Evolutionary conservation across 2,113 vertebrate genomes (phyloP), one percentile per base, ranked within the genome.

Genomic region (Zosterops borbonicus): DNA sequence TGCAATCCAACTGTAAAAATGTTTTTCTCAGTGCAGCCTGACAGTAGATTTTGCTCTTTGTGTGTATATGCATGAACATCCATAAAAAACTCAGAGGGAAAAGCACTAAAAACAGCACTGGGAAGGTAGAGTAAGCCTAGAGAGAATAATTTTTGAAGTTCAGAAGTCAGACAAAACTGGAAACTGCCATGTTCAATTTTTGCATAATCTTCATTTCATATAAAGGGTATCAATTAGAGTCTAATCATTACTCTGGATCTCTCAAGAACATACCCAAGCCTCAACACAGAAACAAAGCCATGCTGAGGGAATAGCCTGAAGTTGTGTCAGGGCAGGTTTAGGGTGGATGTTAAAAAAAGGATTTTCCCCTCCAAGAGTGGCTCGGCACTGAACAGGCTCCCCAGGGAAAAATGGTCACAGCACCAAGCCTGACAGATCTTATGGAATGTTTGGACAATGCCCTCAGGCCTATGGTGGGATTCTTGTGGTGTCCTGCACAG

Each of bases 1-100:
- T 53, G 22, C 35, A 69, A 64, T 28, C 14, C 42, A 52, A 27
- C 37, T 37, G 20, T 14, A 74, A 76, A 31, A 25, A 8, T 9
- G 5, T 4, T 31, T 39, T 11, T 47, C 67, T 59, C 35, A 23
- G 23, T 28, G 23, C 25, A 63, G 56, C 15, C 35, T 69, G 37
- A 16, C 4, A 31, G 29, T 9, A 47, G 9, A 2, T 49, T 83
- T 60, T 83, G 16, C 25, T 56, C 22, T 49, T 12, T 11, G 5
- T 6, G 6, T 16, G 15, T 7, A 9, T 23, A 13, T 22, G 6
- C 28, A 73, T 5, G 9, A 65, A 18, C 0, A 1, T 6, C 29
- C 16, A 35, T n/a, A 55, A 23, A 70, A 74, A 89, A 52, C 8
- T 29, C 24, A 37, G 29, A 25, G 68, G 5, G 3, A 46, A 83